Conservation (phyloP, 2,797 vertebrate species). For the Onychomys torridus region DNA sequence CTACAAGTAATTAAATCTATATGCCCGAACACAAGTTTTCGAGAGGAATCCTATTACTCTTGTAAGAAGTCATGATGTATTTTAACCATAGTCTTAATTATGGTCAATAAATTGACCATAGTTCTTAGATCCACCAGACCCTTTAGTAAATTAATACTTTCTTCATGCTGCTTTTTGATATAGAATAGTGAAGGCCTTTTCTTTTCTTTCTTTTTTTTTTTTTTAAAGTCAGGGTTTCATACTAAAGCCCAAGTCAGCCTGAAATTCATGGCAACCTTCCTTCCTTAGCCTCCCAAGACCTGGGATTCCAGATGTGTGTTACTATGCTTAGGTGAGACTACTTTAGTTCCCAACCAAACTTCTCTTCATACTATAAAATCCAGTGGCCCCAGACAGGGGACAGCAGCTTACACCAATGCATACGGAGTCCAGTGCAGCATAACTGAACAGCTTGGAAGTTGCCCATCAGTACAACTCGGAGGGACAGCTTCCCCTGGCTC, state of each 20-base stretch:
- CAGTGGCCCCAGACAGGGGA: background rate
- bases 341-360: background rate
- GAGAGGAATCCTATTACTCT: background rate
- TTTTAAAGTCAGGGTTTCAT: background rate
- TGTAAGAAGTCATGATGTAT: background rate
- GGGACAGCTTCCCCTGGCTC: background rate
- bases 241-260: background rate
- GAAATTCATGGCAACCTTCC: background rate
- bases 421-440: background rate
- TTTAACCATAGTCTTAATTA: background rate
- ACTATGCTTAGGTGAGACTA: background rate
- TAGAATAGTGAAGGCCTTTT: background rate
- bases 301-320: background rate
- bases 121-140: background rate
- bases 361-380: slow-evolving; percentile 1
- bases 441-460: background rate
- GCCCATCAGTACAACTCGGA: background rate
- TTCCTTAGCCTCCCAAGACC: background rate
- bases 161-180: background rate
- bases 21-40: background rate
- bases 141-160: slow-evolving; percentile 4
- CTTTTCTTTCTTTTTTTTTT: too few species aligned
- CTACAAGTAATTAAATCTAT: background rate
- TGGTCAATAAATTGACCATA: background rate
- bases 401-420: background rate